Conservation (phyloP, 2,113 vertebrate genomes). For the Tetraodon nigroviridis region DNA sequence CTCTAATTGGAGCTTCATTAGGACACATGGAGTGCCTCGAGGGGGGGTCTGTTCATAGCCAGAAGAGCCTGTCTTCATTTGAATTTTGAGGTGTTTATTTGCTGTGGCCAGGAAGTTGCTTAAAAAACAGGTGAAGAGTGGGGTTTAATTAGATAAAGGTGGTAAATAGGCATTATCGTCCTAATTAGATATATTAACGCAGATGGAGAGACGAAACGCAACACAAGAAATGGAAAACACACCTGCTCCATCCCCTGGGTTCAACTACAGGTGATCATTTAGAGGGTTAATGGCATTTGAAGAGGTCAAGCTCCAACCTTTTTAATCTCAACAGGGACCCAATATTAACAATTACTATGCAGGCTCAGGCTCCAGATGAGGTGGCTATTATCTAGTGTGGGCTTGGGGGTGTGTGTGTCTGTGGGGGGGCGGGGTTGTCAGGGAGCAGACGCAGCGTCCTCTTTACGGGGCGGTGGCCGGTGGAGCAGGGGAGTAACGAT, state of each 20-base stretch:
- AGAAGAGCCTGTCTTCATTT: constrained; percentile 46
- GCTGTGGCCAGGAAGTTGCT: constrained; percentile 44
- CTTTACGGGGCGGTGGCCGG: constrained; percentile 39
- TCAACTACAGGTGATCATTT: constrained; percentile 63
- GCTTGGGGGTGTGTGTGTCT: constrained; percentile 6
- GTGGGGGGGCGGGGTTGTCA: constrained; percentile 18
- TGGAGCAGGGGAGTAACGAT: constrained; percentile 45
- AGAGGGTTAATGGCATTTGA: constrained; percentile 59
- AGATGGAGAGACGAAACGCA: constrained; percentile 18
- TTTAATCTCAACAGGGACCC: constrained; percentile 32
- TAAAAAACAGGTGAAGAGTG: constrained; percentile 57
- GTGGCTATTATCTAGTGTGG: constrained; percentile 7
- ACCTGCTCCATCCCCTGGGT: constrained; percentile 59
- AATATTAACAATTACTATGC: constrained; percentile 59
- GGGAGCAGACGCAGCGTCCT: constrained; percentile 57
- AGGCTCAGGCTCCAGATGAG: constrained; percentile 43
- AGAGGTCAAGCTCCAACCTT: constrained; percentile 53
- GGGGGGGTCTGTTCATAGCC: constrained; percentile 47
- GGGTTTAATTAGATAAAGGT: constrained; percentile 66
- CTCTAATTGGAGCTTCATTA: constrained; percentile 75
- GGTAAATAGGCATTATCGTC: constrained; percentile 44
- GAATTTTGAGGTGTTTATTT: constrained; percentile 59
- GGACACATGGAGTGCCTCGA: constrained; percentile 58
- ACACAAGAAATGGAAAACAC: constrained; percentile 7
- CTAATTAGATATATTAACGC: constrained; percentile 36